Percentiles rank a stretch among this genome's conserved stretches.
These are phyloP conservation scores for Characodon lateralis DNA, from an alignment of 2,797 vertebrate species.

Conservation along the genomic window DNA sequence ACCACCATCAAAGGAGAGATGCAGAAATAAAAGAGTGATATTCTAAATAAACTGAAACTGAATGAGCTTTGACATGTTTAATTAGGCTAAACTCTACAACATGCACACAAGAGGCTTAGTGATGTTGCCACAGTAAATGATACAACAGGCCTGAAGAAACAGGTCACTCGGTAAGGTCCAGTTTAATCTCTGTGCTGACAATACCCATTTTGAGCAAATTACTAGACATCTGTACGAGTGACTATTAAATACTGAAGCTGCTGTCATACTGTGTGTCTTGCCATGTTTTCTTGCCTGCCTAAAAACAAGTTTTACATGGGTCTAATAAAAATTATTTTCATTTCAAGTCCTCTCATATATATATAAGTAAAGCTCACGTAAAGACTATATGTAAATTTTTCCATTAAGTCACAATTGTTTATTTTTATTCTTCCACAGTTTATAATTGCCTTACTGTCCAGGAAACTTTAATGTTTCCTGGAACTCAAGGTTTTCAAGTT, in stretches of 20 bases:
- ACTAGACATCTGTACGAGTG: neutral
- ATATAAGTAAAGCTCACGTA: no score
- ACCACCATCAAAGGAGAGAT: conserved; percentile 27
- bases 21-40: conserved; percentile 40
- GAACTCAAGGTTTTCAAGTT: no score
- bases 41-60: conserved; percentile 46
- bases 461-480: no score
- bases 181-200: neutral
- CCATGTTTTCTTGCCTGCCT: no score
- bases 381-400: no score
- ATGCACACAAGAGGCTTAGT: neutral
- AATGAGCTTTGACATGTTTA: conserved; percentile 30
- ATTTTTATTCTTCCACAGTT: no score
- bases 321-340: neutral
- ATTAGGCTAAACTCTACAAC: neutral
- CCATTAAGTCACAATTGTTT: no score
- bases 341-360: no score
- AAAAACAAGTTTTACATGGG: neutral
- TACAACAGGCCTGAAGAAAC: neutral
- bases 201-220: neutral
- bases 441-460: no score
- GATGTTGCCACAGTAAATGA: neutral
- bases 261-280: neutral
- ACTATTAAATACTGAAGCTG: neutral
- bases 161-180: neutral